Conservation (phyloP, 92 coral and sea anemone genomes). For the Bergia puertoricense region DNA sequence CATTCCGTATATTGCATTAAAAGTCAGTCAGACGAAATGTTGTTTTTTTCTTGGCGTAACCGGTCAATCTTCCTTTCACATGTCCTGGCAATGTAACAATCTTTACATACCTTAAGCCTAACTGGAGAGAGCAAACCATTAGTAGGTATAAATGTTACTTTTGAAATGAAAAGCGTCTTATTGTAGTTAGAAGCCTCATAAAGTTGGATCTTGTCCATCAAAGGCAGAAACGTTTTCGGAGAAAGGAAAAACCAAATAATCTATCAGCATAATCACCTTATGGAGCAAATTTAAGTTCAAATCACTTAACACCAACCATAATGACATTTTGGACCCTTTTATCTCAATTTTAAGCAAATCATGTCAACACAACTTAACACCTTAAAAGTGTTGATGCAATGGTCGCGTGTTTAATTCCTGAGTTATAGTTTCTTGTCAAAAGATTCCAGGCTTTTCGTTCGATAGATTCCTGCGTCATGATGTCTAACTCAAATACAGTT, state of each 20-base stretch:
- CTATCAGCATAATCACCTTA: slow-evolving; percentile 11
- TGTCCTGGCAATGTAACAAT: neutral
- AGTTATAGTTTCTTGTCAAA: no score
- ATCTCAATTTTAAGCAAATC: neutral
- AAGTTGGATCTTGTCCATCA: neutral
- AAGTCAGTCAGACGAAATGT: neutral
- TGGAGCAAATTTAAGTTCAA: neutral
- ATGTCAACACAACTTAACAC: slow-evolving; percentile 6
- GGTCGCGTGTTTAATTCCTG: neutral
- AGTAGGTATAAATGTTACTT: neutral
- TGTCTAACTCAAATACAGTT: neutral
- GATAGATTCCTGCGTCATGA: neutral
- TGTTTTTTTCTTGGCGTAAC: neutral
- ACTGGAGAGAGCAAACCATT: neutral
- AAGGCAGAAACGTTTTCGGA: neutral
- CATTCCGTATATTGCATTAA: no score
- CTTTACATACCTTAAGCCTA: neutral
- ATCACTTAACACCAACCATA: neutral
- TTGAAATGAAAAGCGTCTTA: no score
- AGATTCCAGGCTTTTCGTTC: no score
- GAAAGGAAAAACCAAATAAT: neutral
- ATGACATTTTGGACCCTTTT: slow-evolving; percentile 3
- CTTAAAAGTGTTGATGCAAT: neutral
- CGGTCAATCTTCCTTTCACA: neutral
- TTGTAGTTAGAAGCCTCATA: neutral